phyloP scores from a whole-genome alignment of 2,888 invertebrate genomes.

The Apantesis nais region DNA sequence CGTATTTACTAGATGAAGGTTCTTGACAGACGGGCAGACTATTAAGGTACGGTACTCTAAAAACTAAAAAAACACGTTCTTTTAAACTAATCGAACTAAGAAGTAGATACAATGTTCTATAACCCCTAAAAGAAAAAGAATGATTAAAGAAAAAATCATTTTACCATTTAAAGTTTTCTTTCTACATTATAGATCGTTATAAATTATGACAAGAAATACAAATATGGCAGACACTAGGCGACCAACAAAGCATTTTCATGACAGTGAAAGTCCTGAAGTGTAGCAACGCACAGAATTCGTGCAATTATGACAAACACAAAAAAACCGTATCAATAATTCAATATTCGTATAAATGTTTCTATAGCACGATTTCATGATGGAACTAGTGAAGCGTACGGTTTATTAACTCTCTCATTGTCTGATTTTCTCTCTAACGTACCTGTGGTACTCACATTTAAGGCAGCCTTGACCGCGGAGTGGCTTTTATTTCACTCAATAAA shows the following conservation, averaged over 20 bases:
- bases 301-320: not conserved
- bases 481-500: conserved; percentile 45
- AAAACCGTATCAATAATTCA: not conserved
- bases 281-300: not conserved
- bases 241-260: not conserved
- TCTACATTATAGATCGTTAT: not conserved
- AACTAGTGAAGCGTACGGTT: conserved; percentile 30
- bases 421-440: conserved; percentile 18
- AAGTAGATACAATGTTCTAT: no score
- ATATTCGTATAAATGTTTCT: conserved; percentile 18
- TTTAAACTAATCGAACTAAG: no score
- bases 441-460: conserved; percentile 28
- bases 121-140: no score
- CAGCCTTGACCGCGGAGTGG: conserved; percentile 44
- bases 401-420: conserved; percentile 28
- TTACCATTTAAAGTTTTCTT: no score
- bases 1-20: no score
- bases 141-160: no score
- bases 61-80: no score
- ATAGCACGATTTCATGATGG: conserved; percentile 23
- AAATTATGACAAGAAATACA: not conserved
- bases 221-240: not conserved
- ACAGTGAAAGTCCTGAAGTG: not conserved
- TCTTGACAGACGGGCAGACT: no score
- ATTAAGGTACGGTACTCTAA: no score